phyloP scores from a whole-genome alignment of 2,888 invertebrate genomes.

The Tipula helvola region DNA sequence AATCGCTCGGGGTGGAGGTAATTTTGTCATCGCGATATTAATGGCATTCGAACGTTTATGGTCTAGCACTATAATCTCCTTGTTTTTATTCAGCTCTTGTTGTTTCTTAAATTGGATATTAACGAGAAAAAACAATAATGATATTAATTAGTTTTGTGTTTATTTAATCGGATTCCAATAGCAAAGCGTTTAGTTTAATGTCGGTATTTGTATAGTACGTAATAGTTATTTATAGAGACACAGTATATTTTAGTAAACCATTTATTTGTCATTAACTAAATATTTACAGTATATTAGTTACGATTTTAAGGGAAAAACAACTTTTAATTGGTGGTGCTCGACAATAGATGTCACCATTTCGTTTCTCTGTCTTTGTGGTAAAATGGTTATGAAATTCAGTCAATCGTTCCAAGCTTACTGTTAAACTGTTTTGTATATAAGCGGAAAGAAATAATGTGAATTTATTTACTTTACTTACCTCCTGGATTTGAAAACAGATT shows the following conservation, averaged over 20 bases:
- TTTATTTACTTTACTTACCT: not conserved
- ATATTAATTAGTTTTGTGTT: not conserved
- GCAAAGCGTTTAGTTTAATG: not conserved
- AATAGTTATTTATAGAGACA: not conserved
- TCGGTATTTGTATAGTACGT: not conserved
- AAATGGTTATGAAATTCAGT: not conserved
- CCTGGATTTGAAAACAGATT: not conserved
- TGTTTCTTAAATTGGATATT: conserved; percentile 47
- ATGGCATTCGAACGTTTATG: conserved; percentile 97
- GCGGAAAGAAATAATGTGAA: not conserved
- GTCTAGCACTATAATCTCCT: conserved; percentile 88
- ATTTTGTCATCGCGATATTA: conserved; percentile 97
- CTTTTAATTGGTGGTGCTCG: not conserved
- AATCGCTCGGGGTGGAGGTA: conserved; percentile 94
- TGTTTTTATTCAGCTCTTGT: conserved; percentile 72
- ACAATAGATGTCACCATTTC: not conserved
- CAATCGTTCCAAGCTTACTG: not conserved
- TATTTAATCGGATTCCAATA: not conserved
- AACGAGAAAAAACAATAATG: not conserved
- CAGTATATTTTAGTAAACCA: not conserved
- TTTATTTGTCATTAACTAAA: not conserved
- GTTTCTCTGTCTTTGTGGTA: not conserved
- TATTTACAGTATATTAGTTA: not conserved
- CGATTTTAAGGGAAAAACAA: not conserved
- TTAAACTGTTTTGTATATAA: not conserved